Conservation (phyloP, 1,140 invertebrate genomes). For the Theocolax elegans region DNA sequence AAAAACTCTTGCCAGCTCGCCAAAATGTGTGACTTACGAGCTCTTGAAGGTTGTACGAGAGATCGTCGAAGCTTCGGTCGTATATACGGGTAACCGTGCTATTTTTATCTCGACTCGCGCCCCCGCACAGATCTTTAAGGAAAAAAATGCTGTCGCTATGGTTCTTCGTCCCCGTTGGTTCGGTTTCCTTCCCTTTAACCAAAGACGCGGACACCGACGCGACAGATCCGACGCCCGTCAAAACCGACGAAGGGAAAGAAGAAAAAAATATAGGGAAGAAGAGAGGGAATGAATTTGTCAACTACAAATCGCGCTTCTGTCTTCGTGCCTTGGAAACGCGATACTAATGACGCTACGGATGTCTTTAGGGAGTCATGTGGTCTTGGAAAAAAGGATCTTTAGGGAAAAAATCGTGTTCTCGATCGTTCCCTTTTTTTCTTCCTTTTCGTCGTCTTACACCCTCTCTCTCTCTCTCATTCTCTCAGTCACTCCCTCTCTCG, state of each 20-base stretch:
- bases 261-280: background rate
- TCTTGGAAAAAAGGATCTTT: conserved; percentile 19
- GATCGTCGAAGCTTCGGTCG: background rate
- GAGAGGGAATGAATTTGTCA: conserved; percentile 28
- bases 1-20: background rate
- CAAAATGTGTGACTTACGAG: background rate
- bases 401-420: background rate
- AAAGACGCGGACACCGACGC: background rate
- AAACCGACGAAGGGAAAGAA: too few species aligned
- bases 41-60: background rate
- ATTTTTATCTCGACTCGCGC: background rate
- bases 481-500: background rate
- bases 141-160: background rate
- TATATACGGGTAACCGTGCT: background rate
- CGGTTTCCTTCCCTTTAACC: background rate
- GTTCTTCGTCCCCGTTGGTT: background rate
- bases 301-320: conserved; percentile 36
- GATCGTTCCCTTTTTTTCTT: background rate
- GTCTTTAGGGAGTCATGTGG: conserved; percentile 26
- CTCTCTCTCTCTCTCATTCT: too few species aligned
- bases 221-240: background rate
- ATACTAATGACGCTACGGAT: conserved; percentile 31
- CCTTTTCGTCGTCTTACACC: conserved; percentile 4
- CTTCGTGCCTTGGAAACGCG: conserved; percentile 14
- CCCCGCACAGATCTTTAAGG: background rate